These are phyloP conservation scores for Ctena decussata DNA, from an alignment of 2,888 invertebrate genomes.

Conservation along the genomic window DNA sequence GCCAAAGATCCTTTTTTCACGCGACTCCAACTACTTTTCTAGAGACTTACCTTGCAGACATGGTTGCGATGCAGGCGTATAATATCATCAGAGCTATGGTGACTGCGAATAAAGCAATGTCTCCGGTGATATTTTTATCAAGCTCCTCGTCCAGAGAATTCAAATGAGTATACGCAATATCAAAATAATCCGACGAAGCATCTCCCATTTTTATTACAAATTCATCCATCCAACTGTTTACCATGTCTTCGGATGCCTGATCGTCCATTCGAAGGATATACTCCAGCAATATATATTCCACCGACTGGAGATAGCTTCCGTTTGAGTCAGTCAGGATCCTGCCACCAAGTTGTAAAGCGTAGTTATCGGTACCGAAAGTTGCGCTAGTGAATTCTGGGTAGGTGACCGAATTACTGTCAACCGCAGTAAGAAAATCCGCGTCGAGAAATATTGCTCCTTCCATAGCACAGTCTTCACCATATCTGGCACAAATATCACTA, in stretches of 20 bases:
- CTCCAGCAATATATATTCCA: background rate
- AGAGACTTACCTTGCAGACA: background rate
- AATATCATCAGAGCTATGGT: background rate
- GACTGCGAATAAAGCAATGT: background rate
- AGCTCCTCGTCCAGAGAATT: background rate
- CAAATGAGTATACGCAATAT: background rate
- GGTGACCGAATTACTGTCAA: slow-evolving; percentile 29
- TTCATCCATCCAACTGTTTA: background rate
- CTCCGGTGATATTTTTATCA: background rate
- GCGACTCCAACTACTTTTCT: too few species aligned
- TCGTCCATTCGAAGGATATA: background rate
- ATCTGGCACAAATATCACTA: slow-evolving; percentile 41
- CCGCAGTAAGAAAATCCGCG: slow-evolving; percentile 37
- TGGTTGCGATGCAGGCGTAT: background rate
- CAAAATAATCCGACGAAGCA: background rate
- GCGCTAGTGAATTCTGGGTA: slow-evolving; percentile 38
- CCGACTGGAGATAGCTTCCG: background rate
- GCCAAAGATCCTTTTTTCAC: too few species aligned
- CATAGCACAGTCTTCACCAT: slow-evolving; percentile 17
- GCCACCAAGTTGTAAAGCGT: slow-evolving; percentile 35
- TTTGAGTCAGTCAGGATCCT: background rate
- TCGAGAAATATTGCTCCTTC: slow-evolving; percentile 44
- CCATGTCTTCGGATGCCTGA: background rate
- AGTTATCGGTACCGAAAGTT: slow-evolving; percentile 23
- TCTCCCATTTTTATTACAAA: background rate